Evolutionary conservation across 2,888 invertebrate genomes (phyloP).

Genomic region (Lacanobia oleracea): DNA sequence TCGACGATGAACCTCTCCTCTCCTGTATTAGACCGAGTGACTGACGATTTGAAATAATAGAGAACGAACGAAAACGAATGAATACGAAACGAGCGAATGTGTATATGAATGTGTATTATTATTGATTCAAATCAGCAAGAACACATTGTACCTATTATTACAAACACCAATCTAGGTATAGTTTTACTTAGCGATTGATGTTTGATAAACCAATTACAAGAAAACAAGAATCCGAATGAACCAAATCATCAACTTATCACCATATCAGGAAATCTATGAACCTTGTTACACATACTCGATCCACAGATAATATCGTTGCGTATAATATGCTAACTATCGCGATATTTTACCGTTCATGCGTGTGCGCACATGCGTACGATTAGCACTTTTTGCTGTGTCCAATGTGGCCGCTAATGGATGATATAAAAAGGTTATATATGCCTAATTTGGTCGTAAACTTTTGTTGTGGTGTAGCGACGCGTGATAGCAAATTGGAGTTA

Average conservation of each 20-base stretch:
- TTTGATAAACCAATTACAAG: constrained; percentile 6
- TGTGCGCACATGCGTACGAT: constrained; percentile 47
- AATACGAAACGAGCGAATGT: too few relatives aligned
- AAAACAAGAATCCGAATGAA: neutral
- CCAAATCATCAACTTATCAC: neutral
- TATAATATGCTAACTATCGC: constrained; percentile 57
- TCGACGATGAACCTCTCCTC: too few relatives aligned
- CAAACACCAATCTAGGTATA: too few relatives aligned
- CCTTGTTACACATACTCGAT: constrained; percentile 31
- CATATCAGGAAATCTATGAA: constrained; percentile 14
- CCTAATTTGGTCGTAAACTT: constrained; percentile 41
- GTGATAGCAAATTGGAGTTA: neutral
- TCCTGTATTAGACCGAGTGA: too few relatives aligned
- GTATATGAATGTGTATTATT: too few relatives aligned
- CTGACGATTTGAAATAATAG: too few relatives aligned
- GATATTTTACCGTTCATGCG: constrained; percentile 47
- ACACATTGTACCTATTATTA: too few relatives aligned
- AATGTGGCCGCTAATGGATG: constrained; percentile 43
- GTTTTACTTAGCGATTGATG: neutral
- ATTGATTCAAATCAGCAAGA: constrained; percentile 5
- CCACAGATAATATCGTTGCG: constrained; percentile 54
- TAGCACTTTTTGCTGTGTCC: constrained; percentile 48
- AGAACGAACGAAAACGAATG: too few relatives aligned
- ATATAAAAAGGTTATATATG: constrained; percentile 44
- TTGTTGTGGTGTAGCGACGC: neutral